Evolutionary conservation across 2,888 invertebrate genomes (phyloP).

Genomic region (Pseudolycoriella hygida): DNA sequence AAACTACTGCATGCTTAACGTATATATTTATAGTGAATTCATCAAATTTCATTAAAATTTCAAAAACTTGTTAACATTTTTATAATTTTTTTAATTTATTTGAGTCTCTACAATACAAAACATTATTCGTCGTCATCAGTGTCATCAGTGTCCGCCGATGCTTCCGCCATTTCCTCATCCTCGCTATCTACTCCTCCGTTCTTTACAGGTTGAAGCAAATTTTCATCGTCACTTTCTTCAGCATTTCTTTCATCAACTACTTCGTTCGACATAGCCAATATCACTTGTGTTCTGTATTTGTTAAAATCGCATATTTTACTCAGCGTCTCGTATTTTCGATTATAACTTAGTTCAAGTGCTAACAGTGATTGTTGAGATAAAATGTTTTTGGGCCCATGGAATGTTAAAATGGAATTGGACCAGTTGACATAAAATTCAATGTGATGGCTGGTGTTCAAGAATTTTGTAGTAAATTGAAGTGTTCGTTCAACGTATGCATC

Average conservation of each 20-base stretch:
- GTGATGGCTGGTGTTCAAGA: constrained; percentile 62
- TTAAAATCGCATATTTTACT: constrained; percentile 85
- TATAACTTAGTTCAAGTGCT: constrained; percentile 60
- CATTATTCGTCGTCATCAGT: no score
- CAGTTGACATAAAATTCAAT: constrained; percentile 78
- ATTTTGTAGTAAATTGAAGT: constrained; percentile 48
- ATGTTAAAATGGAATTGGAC: constrained; percentile 49
- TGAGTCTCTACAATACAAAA: no score
- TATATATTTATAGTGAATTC: no score
- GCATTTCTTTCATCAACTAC: constrained; percentile 22
- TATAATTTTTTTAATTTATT: no score
- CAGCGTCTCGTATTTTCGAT: constrained; percentile 60
- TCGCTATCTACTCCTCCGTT: constrained; percentile 18
- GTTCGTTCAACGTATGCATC: constrained; percentile 58
- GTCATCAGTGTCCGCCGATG: no score
- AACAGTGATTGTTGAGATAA: constrained; percentile 48
- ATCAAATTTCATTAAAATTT: no score
- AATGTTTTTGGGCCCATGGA: constrained; percentile 40
- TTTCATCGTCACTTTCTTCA: constrained; percentile 29
- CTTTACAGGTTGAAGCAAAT: constrained; percentile 15
- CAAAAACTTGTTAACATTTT: no score
- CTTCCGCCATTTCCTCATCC: background rate
- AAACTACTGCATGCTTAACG: no score
- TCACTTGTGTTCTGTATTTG: constrained; percentile 61
- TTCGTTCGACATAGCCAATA: constrained; percentile 33